Evolutionary conservation across 2,113 vertebrate species (phyloP).

Genomic region (Phaethornis superciliosus): DNA sequence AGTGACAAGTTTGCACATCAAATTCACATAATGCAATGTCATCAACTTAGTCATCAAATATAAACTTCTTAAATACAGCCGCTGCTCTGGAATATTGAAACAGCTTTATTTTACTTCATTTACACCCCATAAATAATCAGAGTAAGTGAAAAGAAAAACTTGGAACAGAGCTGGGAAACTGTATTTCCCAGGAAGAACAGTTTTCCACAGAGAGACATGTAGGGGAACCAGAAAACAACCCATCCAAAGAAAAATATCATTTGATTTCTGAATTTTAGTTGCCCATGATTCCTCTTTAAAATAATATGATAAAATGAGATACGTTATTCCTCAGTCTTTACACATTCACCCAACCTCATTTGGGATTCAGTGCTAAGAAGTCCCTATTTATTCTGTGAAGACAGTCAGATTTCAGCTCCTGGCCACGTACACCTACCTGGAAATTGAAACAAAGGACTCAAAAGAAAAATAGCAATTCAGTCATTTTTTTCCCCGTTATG

Average conservation of each 20-base stretch:
- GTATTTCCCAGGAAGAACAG: neutral
- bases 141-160: neutral
- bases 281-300: neutral
- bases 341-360: neutral
- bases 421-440: neutral
- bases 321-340: neutral
- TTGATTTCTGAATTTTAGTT: neutral
- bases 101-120: conserved; percentile 33
- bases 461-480: neutral
- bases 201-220: neutral
- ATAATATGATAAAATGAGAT: neutral
- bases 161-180: neutral
- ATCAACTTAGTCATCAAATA: conserved; percentile 60
- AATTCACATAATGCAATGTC: conserved; percentile 64
- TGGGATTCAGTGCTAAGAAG: neutral
- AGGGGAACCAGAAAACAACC: neutral
- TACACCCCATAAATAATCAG: conserved; percentile 1
- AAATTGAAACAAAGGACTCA: neutral
- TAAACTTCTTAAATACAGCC: conserved; percentile 58
- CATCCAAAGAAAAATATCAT: too few relatives aligned
- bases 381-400: neutral
- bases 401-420: neutral
- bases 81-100: neutral
- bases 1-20: conserved; percentile 72
- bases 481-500: neutral